phyloP scores from a whole-genome alignment of 2,888 invertebrate species.

The Drosophila seclusa region DNA sequence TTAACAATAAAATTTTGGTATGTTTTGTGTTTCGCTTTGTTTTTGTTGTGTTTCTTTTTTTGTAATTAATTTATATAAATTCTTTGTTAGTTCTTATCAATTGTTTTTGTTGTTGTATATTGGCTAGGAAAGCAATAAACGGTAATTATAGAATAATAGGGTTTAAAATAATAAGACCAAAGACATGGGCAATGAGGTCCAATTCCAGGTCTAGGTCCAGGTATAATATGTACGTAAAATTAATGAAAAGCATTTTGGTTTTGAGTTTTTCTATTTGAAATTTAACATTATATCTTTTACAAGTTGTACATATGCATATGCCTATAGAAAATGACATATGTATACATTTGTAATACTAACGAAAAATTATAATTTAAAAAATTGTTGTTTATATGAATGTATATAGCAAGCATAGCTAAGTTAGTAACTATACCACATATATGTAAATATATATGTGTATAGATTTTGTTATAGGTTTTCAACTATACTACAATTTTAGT shows the following conservation, averaged over 20 bases:
- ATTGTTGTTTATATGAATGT: conserved; percentile 27
- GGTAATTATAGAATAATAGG: not conserved
- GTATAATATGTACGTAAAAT: conserved; percentile 46
- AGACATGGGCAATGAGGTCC: conserved; percentile 27
- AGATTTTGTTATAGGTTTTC: conserved; percentile 26
- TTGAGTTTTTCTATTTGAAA: conserved; percentile 44
- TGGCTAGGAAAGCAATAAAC: conserved; percentile 65
- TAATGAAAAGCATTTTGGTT: conserved; percentile 72
- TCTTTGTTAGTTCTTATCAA: conserved; percentile 56
- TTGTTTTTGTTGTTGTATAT: conserved; percentile 43
- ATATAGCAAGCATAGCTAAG: conserved; percentile 29
- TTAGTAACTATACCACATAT: conserved; percentile 28
- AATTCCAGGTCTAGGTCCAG: not conserved
- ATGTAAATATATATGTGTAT: conserved; percentile 7
- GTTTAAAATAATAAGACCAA: conserved; percentile 20
- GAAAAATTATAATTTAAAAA: conserved; percentile 50
- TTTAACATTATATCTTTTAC: conserved; percentile 35
- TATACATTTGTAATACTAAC: conserved; percentile 58
- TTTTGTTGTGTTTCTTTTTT: conserved; percentile 31
- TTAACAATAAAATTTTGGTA: conserved; percentile 74
- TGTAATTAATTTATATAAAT: conserved; percentile 58
- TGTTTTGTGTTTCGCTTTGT: conserved; percentile 67
- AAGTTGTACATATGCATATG: conserved; percentile 16
- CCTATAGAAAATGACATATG: conserved; percentile 13
- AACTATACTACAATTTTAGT: conserved; percentile 47